A percentile compares a stretch with the other conserved stretches of the same genome.
These are phyloP conservation scores for Trichogramma pretiosum DNA, from an alignment of 1,140 invertebrate genomes.

Conservation along the genomic window DNA sequence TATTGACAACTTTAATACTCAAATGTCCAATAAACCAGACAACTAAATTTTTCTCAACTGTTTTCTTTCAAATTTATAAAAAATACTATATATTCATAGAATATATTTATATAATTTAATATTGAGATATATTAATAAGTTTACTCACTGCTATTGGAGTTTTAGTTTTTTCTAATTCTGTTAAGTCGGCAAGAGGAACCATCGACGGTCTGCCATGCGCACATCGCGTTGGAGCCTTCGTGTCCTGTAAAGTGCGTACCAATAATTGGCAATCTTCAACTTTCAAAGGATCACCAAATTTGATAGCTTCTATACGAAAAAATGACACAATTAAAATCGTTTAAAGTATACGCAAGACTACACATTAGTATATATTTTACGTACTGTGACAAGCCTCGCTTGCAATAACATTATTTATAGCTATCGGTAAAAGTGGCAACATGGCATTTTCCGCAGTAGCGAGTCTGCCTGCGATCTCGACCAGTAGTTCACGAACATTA, in stretches of 20 bases:
- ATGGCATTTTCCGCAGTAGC: slow-evolving; percentile 15
- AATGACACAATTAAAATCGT: slow-evolving; percentile 8
- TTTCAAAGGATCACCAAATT: slow-evolving; percentile 37
- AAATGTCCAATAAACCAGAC: too few relatives aligned
- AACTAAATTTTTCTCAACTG: too few relatives aligned
- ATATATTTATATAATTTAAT: slow-evolving; percentile 6
- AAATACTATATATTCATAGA: slow-evolving; percentile 1
- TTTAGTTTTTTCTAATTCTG: slow-evolving; percentile 22
- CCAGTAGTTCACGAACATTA: slow-evolving; percentile 26
- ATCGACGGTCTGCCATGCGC: slow-evolving; percentile 42
- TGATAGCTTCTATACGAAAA: slow-evolving; percentile 39
- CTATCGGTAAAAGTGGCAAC: slow-evolving; percentile 27
- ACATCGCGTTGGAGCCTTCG: slow-evolving; percentile 37
- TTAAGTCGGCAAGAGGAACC: slow-evolving; percentile 35
- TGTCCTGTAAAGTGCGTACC: slow-evolving; percentile 29
- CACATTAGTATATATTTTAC: background rate
- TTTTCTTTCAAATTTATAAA: background rate
- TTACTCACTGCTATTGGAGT: background rate
- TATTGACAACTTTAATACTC: too few relatives aligned
- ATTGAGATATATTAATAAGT: too few relatives aligned
- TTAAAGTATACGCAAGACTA: slow-evolving; percentile 1
- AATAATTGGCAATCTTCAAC: slow-evolving; percentile 31
- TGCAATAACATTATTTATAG: slow-evolving; percentile 38
- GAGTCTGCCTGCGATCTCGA: slow-evolving; percentile 30
- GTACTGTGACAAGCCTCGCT: slow-evolving; percentile 42